A percentile compares a stretch with the other conserved stretches of the same genome.
Evolutionary conservation across 35 echinoderm and acorn worm species (phyloP).

Genomic region (Ophioderma brevispina): DNA sequence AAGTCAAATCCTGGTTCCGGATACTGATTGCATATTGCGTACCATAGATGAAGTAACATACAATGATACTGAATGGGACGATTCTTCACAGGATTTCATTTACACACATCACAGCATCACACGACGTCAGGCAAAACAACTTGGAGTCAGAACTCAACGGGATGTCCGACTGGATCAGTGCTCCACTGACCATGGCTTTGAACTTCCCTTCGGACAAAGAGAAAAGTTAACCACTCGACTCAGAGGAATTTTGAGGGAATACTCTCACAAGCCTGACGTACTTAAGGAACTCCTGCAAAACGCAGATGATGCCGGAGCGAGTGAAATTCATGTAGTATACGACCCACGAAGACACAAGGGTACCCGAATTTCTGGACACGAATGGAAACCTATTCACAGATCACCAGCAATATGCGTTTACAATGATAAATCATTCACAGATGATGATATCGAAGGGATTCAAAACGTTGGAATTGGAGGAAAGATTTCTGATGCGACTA

Average conservation of each 20-base stretch:
- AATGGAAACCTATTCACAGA: conserved; percentile 61
- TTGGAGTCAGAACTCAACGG: background rate
- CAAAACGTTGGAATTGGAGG: conserved; percentile 74
- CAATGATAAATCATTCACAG: conserved; percentile 78
- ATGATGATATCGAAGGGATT: conserved; percentile 86
- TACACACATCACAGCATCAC: background rate
- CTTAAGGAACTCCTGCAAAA: conserved; percentile 91
- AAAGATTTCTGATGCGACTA: conserved; percentile 55
- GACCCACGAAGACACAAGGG: conserved; percentile 53
- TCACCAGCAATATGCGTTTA: conserved; percentile 73
- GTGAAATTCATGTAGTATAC: conserved; percentile 62
- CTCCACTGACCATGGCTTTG: conserved; percentile 7
- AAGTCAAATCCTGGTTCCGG: background rate
- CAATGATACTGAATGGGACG: background rate
- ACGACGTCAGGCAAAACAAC: background rate
- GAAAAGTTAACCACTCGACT: conserved; percentile 72
- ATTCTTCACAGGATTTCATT: background rate
- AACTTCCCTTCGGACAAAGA: conserved; percentile 70
- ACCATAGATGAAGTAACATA: background rate
- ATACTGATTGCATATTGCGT: background rate
- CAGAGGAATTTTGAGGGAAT: conserved; percentile 51
- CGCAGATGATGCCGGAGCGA: conserved; percentile 83
- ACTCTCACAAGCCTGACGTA: conserved; percentile 43
- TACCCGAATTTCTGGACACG: conserved; percentile 29
- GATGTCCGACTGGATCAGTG: background rate